Evolutionary conservation across 2,113 vertebrate species (phyloP), one percentile per base, ranked within the genome.

Genomic region (Megaptera novaeangliae): DNA sequence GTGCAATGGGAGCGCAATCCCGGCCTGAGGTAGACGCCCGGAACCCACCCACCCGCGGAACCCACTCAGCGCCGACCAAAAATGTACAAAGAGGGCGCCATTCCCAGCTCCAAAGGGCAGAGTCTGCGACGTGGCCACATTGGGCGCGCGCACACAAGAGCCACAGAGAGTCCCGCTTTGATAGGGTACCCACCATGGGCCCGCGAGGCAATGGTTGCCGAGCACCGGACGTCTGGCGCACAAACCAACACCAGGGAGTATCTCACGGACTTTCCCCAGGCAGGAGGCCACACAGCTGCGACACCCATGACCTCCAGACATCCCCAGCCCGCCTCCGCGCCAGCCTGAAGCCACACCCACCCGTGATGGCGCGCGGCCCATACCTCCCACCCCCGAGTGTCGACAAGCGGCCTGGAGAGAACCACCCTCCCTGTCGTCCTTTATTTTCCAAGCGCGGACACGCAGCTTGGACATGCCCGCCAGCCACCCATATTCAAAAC

Each of bases 331-430:
- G 27, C n/a, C 49, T n/a, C 52, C 0, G 8, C 10, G 11, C 66
- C 87, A 8, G 34, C 20, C 13, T 14, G n/a, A 82, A 49, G 77
- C 72, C 81, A 44, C 66, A 2, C 5, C 34, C 72, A 59, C 36
- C 7, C 8, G 3, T 3, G 31, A 25, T 0, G 8, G 12, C 3
- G 8, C 34, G 3, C 4, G 7, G 27, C 82, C 9, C 7, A 27
- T 11, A 18, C 29, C 8, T 4, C 66, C 29, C 29, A 8, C 21
- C n/a, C 6, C 13, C 14, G 1, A 46, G 29, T 23, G 11, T 39
- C 27, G 34, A 27, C 81, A 0, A 15, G 46, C 6, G 6, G 25
- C n/a, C 36, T 23, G 6, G 13, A 59, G 27, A 74, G 20, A 9
- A 57, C 9, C 39, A 25, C 8, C 3, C 15, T 63, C 17, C 20